Evolutionary conservation across 1,140 invertebrate species (phyloP), one percentile per base, ranked within the genome.

Genomic region (Caenorhabditis brenneri): DNA sequence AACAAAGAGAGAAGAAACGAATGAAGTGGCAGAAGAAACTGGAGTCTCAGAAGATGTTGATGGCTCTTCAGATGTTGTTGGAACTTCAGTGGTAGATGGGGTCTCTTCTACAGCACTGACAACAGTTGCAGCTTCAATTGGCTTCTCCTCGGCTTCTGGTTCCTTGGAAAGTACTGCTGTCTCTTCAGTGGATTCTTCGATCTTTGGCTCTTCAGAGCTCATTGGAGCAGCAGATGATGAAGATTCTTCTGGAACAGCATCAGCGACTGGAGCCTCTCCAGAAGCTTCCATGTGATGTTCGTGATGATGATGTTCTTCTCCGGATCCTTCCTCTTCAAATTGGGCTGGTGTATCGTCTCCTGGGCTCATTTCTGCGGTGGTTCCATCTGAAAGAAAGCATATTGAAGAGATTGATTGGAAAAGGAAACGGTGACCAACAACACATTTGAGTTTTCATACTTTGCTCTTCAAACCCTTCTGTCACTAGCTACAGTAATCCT

Each of bases 51-150:
- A 74, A 42, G 65, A 42, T 42, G 65, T 74, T 27, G 53, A 29
- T 55, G 53, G 53, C 24, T 55, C 53, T 55, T 74, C 36, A 24
- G 65, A 74, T 27, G 65, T 42, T n/a, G 10, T 19, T 74, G 65
- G 65, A 24, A 6, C 36, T n/a, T 74, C 65, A 12, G 65, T 12
- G n/a, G n/a, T n/a, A 74, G 65, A 22, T 19, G 65, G 24, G 42
- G 65, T n/a, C 6, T 16, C 2, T 15, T 74, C 65, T 4, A 16
- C 65, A n/a, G 65, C 29, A 15, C 65, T 74, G n/a, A 74, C 36
- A 74, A 74, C 65, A 27, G 65, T 74, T 33, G 65, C 65, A 31
- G 65, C 65, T 74, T 74, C 65, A 24, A 74, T 74, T 74, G 65
- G 65, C 65, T 74, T 39, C 65, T 74, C 65, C 4, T 74, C 65